Base-by-base conservation (phyloP, 2,888 invertebrate genomes). In the Lycocerus yunnanus region DNA sequence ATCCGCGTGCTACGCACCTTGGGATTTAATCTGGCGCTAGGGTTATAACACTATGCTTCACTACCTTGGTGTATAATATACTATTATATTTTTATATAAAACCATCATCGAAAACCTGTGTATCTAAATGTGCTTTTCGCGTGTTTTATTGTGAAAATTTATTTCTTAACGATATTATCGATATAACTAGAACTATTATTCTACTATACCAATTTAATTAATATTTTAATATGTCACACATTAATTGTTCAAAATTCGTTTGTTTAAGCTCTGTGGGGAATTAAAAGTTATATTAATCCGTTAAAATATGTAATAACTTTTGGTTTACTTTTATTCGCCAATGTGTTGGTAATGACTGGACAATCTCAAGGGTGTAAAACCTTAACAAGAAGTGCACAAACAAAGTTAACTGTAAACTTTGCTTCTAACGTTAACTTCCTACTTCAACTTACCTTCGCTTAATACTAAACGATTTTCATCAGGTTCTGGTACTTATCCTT, bases 381-480 rank as follows among this genome's bases (percentile, higher is more conserved):
- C 59, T 66, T 66, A 71, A 71, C 71, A 66, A 66, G 24, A 71
- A 71, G 71, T 59, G 59, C 58, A 65, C 24, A 15, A 20, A 15
- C 66, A 66, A 71, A 71, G 66, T 71, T 71, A 60, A 18, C 20
- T 18, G 15, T 5, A 58, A 71, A 71, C 71, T 71, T 71, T 66
- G 71, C 71, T 70, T 70, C 69, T 63, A 70, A n/a, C 69, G 13
- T 21, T 65, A 71, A 66, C 71, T 71, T 66, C 43, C 15, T 65
- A 58, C 71, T 66, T 63, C 11, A 15, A 60, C 15, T 60, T 60
- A 60, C 43, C 43, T 43, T n/a, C 43, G 43, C 43, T 43, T 43
- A 43, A 43, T 43, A 43, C 61, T 63, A 63, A 63, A 16, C 20
- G 61, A 63, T 63, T 63, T 63, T 20, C 20, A 63, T 16, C 61